A percentile compares a stretch with the other conserved stretches of the same genome.
These are phyloP conservation scores for Cylindroiulus punctatus DNA, from an alignment of 2,888 invertebrate genomes.

Conservation along the genomic window DNA sequence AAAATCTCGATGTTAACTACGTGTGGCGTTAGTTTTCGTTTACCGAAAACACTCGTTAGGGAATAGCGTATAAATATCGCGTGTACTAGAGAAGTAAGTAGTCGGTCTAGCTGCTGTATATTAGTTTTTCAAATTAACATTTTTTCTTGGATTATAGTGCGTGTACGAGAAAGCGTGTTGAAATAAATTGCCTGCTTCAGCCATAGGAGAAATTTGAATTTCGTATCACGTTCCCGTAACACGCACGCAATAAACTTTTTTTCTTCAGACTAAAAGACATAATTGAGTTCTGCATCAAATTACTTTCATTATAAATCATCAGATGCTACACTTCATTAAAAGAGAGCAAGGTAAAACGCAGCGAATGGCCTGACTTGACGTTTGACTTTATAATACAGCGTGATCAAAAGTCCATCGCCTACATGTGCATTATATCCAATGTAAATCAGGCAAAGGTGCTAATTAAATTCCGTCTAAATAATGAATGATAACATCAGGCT, in stretches of 20 bases:
- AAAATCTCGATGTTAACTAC: not conserved
- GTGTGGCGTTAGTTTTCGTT: not conserved
- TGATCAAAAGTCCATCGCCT: too few relatives aligned
- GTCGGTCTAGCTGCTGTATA: not conserved
- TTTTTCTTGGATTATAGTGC: not conserved
- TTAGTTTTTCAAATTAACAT: conserved; percentile 21
- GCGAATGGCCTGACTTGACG: not conserved
- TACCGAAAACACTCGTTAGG: not conserved
- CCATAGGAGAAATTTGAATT: not conserved
- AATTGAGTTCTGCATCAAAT: conserved; percentile 38
- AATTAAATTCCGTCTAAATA: too few relatives aligned
- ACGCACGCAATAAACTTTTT: not conserved
- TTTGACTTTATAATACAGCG: not conserved
- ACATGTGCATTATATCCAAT: too few relatives aligned
- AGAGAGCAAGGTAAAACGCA: not conserved
- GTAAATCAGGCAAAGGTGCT: too few relatives aligned
- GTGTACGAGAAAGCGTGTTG: not conserved
- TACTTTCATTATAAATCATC: conserved; percentile 19
- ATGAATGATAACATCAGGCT: too few relatives aligned
- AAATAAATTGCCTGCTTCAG: conserved; percentile 2
- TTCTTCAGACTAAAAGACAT: not conserved
- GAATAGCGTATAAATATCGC: not conserved
- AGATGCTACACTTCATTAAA: conserved; percentile 28
- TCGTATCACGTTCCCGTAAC: conserved; percentile 9
- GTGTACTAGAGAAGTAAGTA: not conserved